Conservation (phyloP, 2,888 invertebrate genomes). For the Mythimna ferrago region DNA sequence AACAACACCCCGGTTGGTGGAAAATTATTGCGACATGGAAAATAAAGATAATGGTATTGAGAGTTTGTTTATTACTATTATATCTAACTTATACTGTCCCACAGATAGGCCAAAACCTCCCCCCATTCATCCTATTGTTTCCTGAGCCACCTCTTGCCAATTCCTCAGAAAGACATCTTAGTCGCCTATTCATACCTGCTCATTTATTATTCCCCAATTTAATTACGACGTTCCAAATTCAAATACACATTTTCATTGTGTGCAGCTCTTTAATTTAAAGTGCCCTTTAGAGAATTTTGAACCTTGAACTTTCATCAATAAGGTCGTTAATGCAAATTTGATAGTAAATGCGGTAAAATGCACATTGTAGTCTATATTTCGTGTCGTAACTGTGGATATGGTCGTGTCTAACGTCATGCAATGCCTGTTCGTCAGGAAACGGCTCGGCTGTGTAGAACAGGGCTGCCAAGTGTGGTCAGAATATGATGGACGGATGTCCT, state of each 20-base stretch:
- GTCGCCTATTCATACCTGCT: too few species aligned
- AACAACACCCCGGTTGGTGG: too few species aligned
- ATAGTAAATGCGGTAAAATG: constrained; percentile 26
- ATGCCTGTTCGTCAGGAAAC: constrained; percentile 40
- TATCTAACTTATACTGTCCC: too few species aligned
- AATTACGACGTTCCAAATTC: constrained; percentile 5
- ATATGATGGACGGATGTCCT: constrained; percentile 6
- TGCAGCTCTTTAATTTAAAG: not conserved
- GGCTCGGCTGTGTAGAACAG: constrained; percentile 28
- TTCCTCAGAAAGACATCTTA: too few species aligned
- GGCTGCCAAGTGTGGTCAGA: constrained; percentile 33
- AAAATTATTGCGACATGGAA: too few species aligned
- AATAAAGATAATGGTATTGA: too few species aligned
- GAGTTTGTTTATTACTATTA: too few species aligned
- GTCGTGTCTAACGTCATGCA: constrained; percentile 56
- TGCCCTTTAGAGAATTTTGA: not conserved
- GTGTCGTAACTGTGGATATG: constrained; percentile 58
- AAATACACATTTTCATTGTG: constrained; percentile 19
- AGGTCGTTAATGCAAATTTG: constrained; percentile 20
- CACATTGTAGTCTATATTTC: constrained; percentile 55
- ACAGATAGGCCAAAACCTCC: too few species aligned
- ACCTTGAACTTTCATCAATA: not conserved
- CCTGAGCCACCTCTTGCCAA: too few species aligned
- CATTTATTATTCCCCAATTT: not conserved
- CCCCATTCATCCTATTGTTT: too few species aligned